Evolutionary conservation across 2,888 invertebrate genomes (phyloP), one percentile per base, ranked within the genome.

Genomic region (Azorinus chamasolen): DNA sequence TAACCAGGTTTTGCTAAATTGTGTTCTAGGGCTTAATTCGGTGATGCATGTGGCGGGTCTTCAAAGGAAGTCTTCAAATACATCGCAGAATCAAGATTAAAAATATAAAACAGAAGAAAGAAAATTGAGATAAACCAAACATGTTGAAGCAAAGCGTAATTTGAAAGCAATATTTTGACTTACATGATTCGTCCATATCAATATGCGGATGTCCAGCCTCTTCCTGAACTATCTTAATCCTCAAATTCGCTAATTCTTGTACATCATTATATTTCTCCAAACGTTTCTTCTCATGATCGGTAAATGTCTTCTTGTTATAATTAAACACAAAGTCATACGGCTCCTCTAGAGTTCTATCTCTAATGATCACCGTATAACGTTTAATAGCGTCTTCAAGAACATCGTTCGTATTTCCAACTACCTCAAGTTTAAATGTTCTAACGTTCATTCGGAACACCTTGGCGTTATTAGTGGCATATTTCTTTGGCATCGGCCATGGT

Each of bases 361-460:
- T 88, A 53, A 95, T 94, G 14, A 94, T 92, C 2, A 90, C 87
- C 68, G 90, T 91, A 83, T 95, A 95, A 43, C 95, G 92, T 54
- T 88, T 84, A 8, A 95, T 83, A 0, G 95, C 95, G 43, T 94
- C 92, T 45, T 94, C 92, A n/a, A 95, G 87, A 50, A 95, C 93
- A 62, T 94, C 93, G 87, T 95, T 95, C 8, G 91, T 93, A 55
- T 94, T 93, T 94, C 80, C 83, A 20, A 70, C 41, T 14, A 77
- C 63, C 10, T 63, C 46, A 8, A 86, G 71, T 48, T 61, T 66
- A 62, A 85, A 83, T 25, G 58, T 57, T 24, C 45, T 55, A 10
- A 27, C 43, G 6, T 75, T 61, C 32, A 79, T 43, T n/a, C 65
- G 58, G 14, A 79, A 54, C n/a, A 75, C 48, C n/a, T 25, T 53